Evolutionary conservation across 2,888 invertebrate genomes (phyloP), one percentile per base, ranked within the genome.

Genomic region (Ophioninae sp.): DNA sequence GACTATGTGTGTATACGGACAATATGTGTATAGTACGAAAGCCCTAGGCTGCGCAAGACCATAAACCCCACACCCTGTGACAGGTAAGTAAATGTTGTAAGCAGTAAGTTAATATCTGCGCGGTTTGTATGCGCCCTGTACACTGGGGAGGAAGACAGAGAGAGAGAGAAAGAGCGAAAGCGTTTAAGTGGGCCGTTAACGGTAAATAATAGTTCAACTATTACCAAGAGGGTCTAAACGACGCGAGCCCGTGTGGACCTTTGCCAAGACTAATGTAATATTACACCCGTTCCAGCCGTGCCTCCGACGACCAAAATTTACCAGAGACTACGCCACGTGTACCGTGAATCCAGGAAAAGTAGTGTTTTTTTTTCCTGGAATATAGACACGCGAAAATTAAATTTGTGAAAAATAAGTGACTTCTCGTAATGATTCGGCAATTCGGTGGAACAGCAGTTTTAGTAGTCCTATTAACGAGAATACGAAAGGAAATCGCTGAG

Each of bases 161-260:
- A 13, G 56, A 64, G 75, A 65, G 71, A 30, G 78, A 76, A 58
- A 13, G 56, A 8, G 41, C 58, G 75, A 71, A 65, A 37, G 78
- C 74, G 85, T 79, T 81, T 86, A 89, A 90, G 89, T 88, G 88
- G 88, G 87, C 88, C 89, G 89, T 91, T 91, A 89, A 88, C 88
- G 85, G 89, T 91, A 90, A 91, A 91, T 91, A 91, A 91, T 89
- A 90, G 88, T 88, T 86, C 84, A 88, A 89, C 88, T 89, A 89
- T 90, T 89, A 89, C 87, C 86, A 69, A 69, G 64, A 72, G 79
- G 72, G 41, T 73, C 65, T 68, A 71, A 81, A 80, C 81, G 79
- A 72, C 72, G 23, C 10, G 23, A 79, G 39, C 79, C n/a, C 81
- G 71, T 67, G 74, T 84, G 84, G 41, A 74, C 58, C 71, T 58